Evolutionary conservation across 2,888 invertebrate species (phyloP), one percentile per base, ranked within the genome.

Genomic region (Nineta flava): DNA sequence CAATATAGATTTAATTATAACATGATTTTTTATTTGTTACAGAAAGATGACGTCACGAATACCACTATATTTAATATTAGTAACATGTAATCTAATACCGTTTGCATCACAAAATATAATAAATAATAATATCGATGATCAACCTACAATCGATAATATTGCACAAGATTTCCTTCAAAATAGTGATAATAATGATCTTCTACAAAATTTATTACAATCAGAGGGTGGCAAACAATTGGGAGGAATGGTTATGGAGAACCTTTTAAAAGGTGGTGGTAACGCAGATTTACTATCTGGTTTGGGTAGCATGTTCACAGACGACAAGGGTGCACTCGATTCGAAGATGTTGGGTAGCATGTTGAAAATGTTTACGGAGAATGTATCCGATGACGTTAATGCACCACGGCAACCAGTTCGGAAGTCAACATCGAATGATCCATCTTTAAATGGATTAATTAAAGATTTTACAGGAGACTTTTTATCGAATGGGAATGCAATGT

Each of bases 311-410:
- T 12, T 55, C 9, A 47, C 47, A 1, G 46, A 53, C 19, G 58
- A 54, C 1, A 21, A 49, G 13, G 75, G 62, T 62, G 77, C 67
- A 54, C 73, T 68, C 56, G 81, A 65, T 72, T 77, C 65, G 59
- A 73, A 62, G 57, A 72, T 75, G 62, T 74, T 69, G 65, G 77
- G 65, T 62, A 78, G 71, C 65, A 73, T 68, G 62, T 72, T 71
- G 65, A 77, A 60, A 63, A 74, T 62, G 62, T 77, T 68, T 60
- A 76, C 60, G 59, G 70, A 26, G 61, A 62, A 62, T 52, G 45
- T 41, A 41, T 51, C 40, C n/a, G 49, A 32, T 15, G 45, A 44
- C 5, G 17, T n/a, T 9, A n/a, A 35, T 53, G 17, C 17, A 49
- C 40, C 43, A 41, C 17, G 54, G 49, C 3, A 55, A 51, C 32